Evolutionary conservation across 2,888 invertebrate species (phyloP).

Genomic region (Pherbina coryleti): DNA sequence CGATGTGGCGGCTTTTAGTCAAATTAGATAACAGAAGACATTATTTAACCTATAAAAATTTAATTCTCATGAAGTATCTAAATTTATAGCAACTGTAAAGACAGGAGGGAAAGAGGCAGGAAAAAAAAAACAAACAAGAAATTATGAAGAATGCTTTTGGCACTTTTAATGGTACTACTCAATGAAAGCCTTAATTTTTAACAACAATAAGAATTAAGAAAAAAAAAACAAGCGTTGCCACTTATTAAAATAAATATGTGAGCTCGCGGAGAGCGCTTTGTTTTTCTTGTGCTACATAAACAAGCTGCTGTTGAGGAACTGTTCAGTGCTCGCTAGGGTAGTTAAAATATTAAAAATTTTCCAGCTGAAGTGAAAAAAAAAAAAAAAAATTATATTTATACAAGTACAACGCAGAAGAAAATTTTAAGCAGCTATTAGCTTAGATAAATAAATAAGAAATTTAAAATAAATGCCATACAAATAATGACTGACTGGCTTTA

Average conservation of each 20-base stretch:
- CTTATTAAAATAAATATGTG: neutral
- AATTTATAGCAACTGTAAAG: neutral
- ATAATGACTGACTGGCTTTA: neutral
- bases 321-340: neutral
- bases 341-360: neutral
- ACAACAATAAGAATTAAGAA: neutral
- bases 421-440: constrained; percentile 16
- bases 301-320: neutral
- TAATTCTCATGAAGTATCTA: neutral
- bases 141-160: constrained; percentile 12
- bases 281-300: neutral
- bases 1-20: constrained; percentile 18
- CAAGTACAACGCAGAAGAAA: no score
- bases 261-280: neutral
- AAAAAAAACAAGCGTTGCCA: neutral
- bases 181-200: neutral
- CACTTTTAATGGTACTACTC: neutral
- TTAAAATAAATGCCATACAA: neutral
- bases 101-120: neutral
- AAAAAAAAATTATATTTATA: no score
- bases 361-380: no score
- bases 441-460: constrained; percentile 4
- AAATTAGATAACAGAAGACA: constrained; percentile 25
- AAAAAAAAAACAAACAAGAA: neutral
- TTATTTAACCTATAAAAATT: neutral